phyloP scores from a whole-genome alignment of 2,888 invertebrate genomes.

The Philhelius pedissequus region DNA sequence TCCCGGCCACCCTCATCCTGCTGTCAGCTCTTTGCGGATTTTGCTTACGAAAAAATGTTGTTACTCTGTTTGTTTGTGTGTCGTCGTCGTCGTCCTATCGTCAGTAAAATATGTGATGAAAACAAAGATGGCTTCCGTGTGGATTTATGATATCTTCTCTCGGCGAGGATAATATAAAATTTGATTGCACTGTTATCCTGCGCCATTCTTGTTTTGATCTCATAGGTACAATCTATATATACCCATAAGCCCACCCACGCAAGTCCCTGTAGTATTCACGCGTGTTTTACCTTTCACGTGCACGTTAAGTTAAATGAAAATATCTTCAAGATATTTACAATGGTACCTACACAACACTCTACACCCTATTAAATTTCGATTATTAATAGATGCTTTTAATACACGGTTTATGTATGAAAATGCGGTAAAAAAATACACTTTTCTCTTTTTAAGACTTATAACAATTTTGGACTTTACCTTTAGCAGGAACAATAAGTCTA shows the following conservation, averaged over 20 bases:
- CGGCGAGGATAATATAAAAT: conserved; percentile 55
- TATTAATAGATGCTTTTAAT: not conserved
- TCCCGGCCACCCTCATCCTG: not conserved
- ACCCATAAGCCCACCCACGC: not conserved
- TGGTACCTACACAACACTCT: not conserved
- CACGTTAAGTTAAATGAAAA: not conserved
- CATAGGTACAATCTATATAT: not conserved
- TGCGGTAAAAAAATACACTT: not conserved
- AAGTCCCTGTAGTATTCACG: conserved; percentile 20
- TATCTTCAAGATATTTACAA: not conserved
- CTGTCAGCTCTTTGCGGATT: conserved; percentile 35
- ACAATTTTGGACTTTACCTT: not conserved
- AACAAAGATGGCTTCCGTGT: conserved; percentile 68
- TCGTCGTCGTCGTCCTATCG: not conserved
- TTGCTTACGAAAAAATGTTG: conserved; percentile 9
- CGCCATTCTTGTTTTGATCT: conserved; percentile 38
- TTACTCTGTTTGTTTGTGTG: conserved; percentile 46
- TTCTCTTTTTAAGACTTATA: conserved; percentile 52
- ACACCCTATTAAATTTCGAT: not conserved
- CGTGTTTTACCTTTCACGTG: not conserved
- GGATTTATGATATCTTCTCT: conserved; percentile 60
- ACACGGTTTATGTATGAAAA: not conserved
- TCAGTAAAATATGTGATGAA: conserved; percentile 53
- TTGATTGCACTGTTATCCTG: conserved; percentile 65
- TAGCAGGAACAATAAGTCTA: no score